Evolutionary conservation across 2,113 vertebrate genomes (phyloP).

Genomic region (Zeus faber): DNA sequence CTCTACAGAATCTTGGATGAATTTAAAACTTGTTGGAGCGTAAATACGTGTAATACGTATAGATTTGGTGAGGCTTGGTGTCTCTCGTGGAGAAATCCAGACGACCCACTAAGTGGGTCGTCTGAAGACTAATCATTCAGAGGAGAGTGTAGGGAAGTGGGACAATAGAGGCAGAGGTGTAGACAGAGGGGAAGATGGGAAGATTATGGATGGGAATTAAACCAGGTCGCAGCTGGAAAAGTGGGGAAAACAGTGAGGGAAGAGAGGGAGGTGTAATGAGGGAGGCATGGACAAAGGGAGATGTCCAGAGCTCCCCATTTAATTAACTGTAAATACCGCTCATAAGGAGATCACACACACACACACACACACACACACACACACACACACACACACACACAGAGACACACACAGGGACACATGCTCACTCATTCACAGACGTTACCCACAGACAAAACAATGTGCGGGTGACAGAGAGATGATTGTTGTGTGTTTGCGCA

Average conservation of each 20-base stretch:
- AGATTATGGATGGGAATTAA: not conserved
- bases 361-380: too few species aligned
- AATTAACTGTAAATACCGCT: constrained; percentile 60
- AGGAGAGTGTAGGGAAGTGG: too few species aligned
- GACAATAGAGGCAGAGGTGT: constrained; percentile 3
- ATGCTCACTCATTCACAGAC: constrained; percentile 20
- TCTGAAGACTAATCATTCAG: too few species aligned
- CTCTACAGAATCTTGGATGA: too few species aligned
- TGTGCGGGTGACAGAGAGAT: constrained; percentile 24
- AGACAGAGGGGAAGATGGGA: not conserved
- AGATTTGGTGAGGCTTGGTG: too few species aligned
- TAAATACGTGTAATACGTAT: too few species aligned
- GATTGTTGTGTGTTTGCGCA: constrained; percentile 32
- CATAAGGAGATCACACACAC: constrained; percentile 36
- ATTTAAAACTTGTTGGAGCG: too few species aligned
- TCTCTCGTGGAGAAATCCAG: too few species aligned
- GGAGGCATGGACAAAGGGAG: constrained; percentile 12
- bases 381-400: too few species aligned
- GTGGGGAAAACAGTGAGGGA: not conserved
- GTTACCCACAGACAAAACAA: constrained; percentile 51
- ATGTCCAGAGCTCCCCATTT: constrained; percentile 45
- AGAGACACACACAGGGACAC: constrained; percentile 1
- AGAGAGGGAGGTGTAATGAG: not conserved
- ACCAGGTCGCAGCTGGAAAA: not conserved
- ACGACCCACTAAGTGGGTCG: too few species aligned